Percentiles rank a stretch among this genome's conserved stretches.
Evolutionary conservation across 2,113 vertebrate genomes (phyloP).

Genomic region (Gnathonemus longibarbis): DNA sequence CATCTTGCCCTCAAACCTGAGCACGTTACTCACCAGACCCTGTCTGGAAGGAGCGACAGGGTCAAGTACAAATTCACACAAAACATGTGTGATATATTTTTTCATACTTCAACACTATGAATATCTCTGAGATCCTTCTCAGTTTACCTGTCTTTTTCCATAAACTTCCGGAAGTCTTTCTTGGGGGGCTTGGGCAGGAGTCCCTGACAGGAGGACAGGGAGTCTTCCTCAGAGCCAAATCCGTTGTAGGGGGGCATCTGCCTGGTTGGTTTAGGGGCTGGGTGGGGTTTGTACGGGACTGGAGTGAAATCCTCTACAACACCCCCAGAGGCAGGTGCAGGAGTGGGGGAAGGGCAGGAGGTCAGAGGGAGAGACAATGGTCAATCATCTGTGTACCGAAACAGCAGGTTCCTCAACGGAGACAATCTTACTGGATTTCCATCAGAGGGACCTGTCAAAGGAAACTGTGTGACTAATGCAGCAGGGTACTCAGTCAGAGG

Average conservation of each 20-base stretch:
- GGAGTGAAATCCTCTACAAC: conserved; percentile 74
- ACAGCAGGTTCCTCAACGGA: conserved; percentile 37
- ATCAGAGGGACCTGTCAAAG: conserved; percentile 39
- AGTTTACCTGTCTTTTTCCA: conserved; percentile 79
- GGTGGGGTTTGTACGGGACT: conserved; percentile 58
- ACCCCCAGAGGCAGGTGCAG: background rate
- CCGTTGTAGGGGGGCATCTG: conserved; percentile 76
- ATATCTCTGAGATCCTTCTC: background rate
- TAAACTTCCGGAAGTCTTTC: conserved; percentile 69
- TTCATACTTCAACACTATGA: background rate
- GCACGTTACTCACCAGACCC: conserved; percentile 65
- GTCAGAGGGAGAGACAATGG: conserved; percentile 22
- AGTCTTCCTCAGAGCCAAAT: conserved; percentile 92
- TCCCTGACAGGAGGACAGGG: conserved; percentile 67
- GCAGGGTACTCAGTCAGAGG: conserved; percentile 27
- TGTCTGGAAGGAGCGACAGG: conserved; percentile 42
- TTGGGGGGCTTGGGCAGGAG: conserved; percentile 59
- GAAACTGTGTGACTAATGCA: conserved; percentile 46
- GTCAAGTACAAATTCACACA: background rate
- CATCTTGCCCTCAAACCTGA: conserved; percentile 70
- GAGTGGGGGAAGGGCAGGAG: conserved; percentile 4
- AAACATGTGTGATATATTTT: background rate
- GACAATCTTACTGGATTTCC: conserved; percentile 38
- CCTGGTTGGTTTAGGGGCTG: conserved; percentile 53
- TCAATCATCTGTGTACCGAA: conserved; percentile 37